Percentiles rank a stretch among this genome's conserved stretches.
These are phyloP conservation scores for Nycticebus coucang DNA, from an alignment of 2,113 vertebrate genomes.

Conservation along the genomic window DNA sequence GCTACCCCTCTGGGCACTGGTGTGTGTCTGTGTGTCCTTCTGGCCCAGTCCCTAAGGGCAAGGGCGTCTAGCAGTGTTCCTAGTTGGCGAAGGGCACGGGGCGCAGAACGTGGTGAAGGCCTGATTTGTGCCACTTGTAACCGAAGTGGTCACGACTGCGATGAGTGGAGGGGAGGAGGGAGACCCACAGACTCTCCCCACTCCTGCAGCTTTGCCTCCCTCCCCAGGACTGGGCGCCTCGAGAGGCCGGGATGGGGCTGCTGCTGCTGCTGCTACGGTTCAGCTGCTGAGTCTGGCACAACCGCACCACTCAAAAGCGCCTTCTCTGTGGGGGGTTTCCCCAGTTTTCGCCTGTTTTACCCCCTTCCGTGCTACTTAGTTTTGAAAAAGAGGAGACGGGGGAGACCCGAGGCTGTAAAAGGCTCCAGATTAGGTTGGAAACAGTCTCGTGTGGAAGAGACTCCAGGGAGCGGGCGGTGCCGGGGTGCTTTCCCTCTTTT, in stretches of 20 bases:
- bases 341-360: constrained; percentile 75
- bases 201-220: constrained; percentile 79
- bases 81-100: constrained; percentile 65
- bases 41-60: constrained; percentile 68
- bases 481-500: constrained; percentile 81
- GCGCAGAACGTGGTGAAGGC: constrained; percentile 71
- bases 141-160: constrained; percentile 80
- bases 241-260: constrained; percentile 73
- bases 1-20: neutral
- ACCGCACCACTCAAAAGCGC: constrained; percentile 79
- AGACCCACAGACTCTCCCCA: constrained; percentile 60
- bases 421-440: constrained; percentile 83
- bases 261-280: constrained; percentile 80
- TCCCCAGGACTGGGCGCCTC: constrained; percentile 76
- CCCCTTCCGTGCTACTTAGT: constrained; percentile 73
- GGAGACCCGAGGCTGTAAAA: constrained; percentile 71
- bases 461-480: constrained; percentile 81
- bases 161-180: constrained; percentile 68
- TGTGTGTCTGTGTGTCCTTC: constrained; percentile 59
- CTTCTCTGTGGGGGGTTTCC: constrained; percentile 78
- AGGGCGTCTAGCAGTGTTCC: constrained; percentile 59
- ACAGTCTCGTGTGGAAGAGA: constrained; percentile 76
- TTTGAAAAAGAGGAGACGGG: constrained; percentile 76
- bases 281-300: constrained; percentile 81
- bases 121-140: constrained; percentile 80